Base-by-base conservation (phyloP, 1,140 invertebrate genomes). In the Heliothis virescens region DNA sequence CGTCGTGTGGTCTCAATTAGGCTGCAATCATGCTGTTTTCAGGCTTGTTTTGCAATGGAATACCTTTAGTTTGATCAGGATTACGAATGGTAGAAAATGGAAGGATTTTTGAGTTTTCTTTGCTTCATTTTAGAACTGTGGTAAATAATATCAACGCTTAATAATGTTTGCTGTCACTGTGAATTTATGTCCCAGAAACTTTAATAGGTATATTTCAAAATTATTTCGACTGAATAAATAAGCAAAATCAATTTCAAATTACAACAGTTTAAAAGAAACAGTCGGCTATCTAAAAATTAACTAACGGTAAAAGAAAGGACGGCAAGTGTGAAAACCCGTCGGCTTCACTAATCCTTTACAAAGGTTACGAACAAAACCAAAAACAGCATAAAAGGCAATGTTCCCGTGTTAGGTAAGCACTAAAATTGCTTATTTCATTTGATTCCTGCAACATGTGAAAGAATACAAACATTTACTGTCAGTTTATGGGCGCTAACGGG, bases 341-440 rank as follows among this genome's bases (percentile, higher is more conserved):
- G 62, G 41, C 62, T 47, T 47, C 2, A 1, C 62, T 47, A 47
- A 16, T 29, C 34, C 16, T 7, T 2, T 48, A 3, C 2, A 16
- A 65, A 34, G 47, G 60, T 63, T 29, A 57, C 3, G 18, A 47
- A 34, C 16, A 65, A n/a, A 65, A 47, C 62, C n/a, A 5, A 65
- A 47, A 41, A 41, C 11, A 18, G 16, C 62, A 65, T 65, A 65
- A 65, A 65, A 18, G 10, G n/a, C 5, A 18, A 47, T 9, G 11
- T 47, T 16, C 16, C 62, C n/a, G 12, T 65, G 7, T 1, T 18
- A 3, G 62, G 16, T 11, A 65, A 18, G 41, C 62, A 65, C 7
- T 65, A 65, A 65, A 65, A 65, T 48, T 2, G 9, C 34, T 47
- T 65, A 65, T 65, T 65, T 65, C 62, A 65, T 47, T 65, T 47